Evolutionary conservation across 2,888 invertebrate species (phyloP).

Genomic region (Athalia circularis): DNA sequence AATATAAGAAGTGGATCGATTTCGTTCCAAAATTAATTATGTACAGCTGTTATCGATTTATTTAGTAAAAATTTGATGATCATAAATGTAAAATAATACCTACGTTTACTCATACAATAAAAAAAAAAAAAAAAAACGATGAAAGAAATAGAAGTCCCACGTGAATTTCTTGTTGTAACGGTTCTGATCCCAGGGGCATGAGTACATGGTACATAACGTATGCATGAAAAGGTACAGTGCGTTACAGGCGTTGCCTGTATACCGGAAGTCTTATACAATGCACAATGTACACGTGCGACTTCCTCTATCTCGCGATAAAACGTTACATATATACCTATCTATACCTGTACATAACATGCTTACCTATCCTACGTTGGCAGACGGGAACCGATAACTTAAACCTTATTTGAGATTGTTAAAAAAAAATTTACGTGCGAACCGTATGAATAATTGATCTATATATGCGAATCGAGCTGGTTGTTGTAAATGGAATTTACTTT

Average conservation of each 20-base stretch:
- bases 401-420: neutral
- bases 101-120: neutral
- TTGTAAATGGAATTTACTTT: no score
- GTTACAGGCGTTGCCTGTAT: conserved; percentile 43
- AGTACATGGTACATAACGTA: neutral
- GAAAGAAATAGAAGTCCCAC: neutral
- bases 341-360: no score
- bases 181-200: conserved; percentile 39
- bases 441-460: no score
- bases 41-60: neutral
- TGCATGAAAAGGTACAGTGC: conserved; percentile 3
- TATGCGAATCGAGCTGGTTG: no score
- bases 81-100: no score
- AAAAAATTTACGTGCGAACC: no score
- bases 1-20: neutral
- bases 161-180: conserved; percentile 49
- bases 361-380: neutral
- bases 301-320: conserved; percentile 56
- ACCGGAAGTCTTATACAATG: conserved; percentile 57
- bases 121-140: conserved; percentile 14
- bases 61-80: no score
- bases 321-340: neutral
- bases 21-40: neutral
- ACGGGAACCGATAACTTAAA: neutral
- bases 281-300: conserved; percentile 53